Percentiles rank a stretch among this genome's conserved stretches.
phyloP scores from a whole-genome alignment of 2,888 invertebrate species.

The Allacma fusca region DNA sequence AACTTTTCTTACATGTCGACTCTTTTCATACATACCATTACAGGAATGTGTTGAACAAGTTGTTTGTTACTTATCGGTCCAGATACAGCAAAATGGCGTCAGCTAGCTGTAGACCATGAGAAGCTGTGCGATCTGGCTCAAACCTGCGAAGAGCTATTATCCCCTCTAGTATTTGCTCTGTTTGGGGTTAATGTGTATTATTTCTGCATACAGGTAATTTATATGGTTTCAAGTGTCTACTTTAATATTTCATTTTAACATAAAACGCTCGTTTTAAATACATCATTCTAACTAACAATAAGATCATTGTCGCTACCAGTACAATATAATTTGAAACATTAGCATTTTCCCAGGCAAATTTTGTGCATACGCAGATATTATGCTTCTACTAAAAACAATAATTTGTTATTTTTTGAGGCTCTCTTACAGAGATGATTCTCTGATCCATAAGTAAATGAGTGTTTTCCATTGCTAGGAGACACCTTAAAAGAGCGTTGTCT shows the following conservation, averaged over 20 bases:
- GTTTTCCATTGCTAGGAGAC: too few species aligned
- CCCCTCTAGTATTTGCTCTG: slow-evolving; percentile 55
- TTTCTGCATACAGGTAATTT: slow-evolving; percentile 55
- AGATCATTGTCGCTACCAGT: too few species aligned
- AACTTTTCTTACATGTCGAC: too few species aligned
- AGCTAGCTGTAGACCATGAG: slow-evolving; percentile 52
- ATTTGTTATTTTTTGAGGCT: too few species aligned
- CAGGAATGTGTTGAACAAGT: not conserved
- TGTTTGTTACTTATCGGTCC: not conserved
- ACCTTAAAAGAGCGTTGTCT: too few species aligned
- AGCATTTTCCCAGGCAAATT: too few species aligned
- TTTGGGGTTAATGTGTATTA: slow-evolving; percentile 57
- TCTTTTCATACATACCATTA: too few species aligned
- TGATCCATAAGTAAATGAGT: too few species aligned
- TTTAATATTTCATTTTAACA: not conserved
- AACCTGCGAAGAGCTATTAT: slow-evolving; percentile 49
- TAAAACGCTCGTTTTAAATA: not conserved
- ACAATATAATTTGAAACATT: too few species aligned
- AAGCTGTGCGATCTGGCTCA: slow-evolving; percentile 46
- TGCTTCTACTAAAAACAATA: too few species aligned
- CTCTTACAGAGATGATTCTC: too few species aligned
- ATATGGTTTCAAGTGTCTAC: not conserved
- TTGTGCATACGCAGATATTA: too few species aligned
- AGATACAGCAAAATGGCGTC: slow-evolving; percentile 54
- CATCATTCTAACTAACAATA: not conserved